Percentiles rank a stretch among this genome's conserved stretches.
phyloP scores from a whole-genome alignment of 2,113 vertebrate genomes.

The Poicephalus meyeri region DNA sequence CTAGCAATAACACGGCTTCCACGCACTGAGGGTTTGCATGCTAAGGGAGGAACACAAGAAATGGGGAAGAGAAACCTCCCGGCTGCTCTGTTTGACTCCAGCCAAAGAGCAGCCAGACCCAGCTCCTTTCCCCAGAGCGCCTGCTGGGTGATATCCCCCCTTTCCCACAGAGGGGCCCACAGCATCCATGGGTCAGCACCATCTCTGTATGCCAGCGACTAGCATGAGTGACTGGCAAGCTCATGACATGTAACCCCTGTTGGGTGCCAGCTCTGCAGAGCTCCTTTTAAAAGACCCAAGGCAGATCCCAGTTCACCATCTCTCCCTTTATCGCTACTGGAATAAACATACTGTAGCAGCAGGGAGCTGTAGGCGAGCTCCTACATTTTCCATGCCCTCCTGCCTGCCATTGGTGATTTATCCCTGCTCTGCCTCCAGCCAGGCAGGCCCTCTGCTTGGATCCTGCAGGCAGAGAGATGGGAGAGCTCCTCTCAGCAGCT shows the following conservation, averaged over 20 bases:
- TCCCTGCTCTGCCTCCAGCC: background rate
- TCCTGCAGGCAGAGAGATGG: background rate
- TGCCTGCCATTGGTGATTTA: background rate
- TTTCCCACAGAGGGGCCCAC: background rate
- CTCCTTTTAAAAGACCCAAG: background rate
- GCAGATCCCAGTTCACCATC: background rate
- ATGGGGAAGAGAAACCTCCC: slow-evolving; percentile 7
- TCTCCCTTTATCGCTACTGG: background rate
- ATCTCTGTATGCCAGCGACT: fast-evolving
- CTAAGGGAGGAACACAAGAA: background rate
- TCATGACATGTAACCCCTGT: fast-evolving
- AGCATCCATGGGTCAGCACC: background rate
- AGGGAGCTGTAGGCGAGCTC: background rate
- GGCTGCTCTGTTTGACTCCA: background rate
- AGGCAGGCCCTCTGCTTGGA: background rate
- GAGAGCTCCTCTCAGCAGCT: background rate
- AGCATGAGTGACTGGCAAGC: fast-evolving
- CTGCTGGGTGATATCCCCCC: fast-evolving
- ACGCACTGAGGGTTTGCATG: fast-evolving
- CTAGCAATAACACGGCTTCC: background rate
- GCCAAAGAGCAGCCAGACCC: background rate
- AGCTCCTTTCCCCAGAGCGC: background rate
- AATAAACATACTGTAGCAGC: background rate
- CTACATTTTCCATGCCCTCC: background rate
- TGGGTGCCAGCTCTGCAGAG: background rate